These are phyloP conservation scores for Hycleus cichorii DNA, from an alignment of 1,140 invertebrate genomes.

Conservation along the genomic window DNA sequence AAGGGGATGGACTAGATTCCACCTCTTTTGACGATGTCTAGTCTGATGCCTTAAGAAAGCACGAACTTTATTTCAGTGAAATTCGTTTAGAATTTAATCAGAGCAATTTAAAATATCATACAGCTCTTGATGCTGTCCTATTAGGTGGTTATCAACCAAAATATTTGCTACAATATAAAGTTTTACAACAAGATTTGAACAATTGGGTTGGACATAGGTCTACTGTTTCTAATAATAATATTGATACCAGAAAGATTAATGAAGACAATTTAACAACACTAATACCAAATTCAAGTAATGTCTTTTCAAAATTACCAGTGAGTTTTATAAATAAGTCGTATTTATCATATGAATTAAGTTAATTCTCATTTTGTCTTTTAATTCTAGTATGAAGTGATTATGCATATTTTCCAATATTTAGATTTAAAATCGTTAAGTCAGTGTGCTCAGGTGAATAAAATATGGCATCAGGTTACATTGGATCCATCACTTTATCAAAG, in stretches of 20 bases:
- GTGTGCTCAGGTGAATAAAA: conserved; percentile 66
- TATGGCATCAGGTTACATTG: conserved; percentile 64
- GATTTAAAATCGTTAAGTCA: conserved; percentile 70
- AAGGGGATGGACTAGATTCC: no score
- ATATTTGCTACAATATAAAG: conserved; percentile 18
- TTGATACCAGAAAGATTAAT: conserved; percentile 1
- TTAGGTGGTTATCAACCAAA: conserved; percentile 50
- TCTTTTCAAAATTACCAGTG: conserved; percentile 41
- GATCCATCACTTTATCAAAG: conserved; percentile 71
- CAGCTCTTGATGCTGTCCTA: conserved; percentile 78
- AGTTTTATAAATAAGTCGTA: conserved; percentile 19
- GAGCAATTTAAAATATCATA: conserved; percentile 71
- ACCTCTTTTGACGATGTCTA: no score
- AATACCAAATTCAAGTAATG: conserved; percentile 4
- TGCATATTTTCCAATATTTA: conserved; percentile 67
- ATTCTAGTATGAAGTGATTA: conserved; percentile 48
- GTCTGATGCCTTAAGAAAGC: no score
- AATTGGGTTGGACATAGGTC: neutral
- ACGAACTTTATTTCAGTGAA: conserved; percentile 46
- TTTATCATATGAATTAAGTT: no score
- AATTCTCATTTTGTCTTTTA: neutral
- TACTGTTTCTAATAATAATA: neutral
- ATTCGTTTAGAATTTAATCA: conserved; percentile 81
- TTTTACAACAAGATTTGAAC: conserved; percentile 23
- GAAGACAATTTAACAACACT: neutral